Evolutionary conservation across 2,888 invertebrate species (phyloP).

Genomic region (Hypolimnas misippus): DNA sequence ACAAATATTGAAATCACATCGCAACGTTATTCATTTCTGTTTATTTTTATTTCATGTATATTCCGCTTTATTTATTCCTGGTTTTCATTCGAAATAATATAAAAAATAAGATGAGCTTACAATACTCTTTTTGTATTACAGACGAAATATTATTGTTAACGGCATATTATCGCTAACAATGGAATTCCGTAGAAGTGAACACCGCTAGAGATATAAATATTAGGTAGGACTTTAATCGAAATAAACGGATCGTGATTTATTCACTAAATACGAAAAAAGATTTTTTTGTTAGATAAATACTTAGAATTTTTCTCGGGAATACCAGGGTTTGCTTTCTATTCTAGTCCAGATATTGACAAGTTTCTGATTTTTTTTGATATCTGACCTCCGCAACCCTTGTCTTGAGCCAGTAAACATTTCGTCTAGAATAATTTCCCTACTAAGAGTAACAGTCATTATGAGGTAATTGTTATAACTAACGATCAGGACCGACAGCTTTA

Average conservation of each 20-base stretch:
- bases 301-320: too few relatives aligned
- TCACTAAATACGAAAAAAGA: background rate
- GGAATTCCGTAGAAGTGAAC: background rate
- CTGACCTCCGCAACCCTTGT: too few relatives aligned
- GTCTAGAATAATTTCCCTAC: too few relatives aligned
- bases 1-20: slow-evolving; percentile 71
- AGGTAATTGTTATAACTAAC: too few relatives aligned
- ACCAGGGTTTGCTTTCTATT: too few relatives aligned
- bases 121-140: background rate
- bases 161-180: slow-evolving; percentile 2
- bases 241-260: background rate
- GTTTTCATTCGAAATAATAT: slow-evolving; percentile 27
- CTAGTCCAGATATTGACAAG: too few relatives aligned
- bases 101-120: background rate
- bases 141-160: background rate
- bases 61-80: slow-evolving; percentile 42
- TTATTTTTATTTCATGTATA: slow-evolving; percentile 51
- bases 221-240: background rate
- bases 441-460: too few relatives aligned
- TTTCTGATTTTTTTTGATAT: too few relatives aligned
- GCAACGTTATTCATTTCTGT: slow-evolving; percentile 63
- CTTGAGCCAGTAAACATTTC: too few relatives aligned
- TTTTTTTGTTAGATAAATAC: too few relatives aligned
- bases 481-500: too few relatives aligned
- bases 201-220: background rate